Percentiles rank a stretch among this genome's conserved stretches.
These are phyloP conservation scores for Hydropsyche tenuis DNA, from an alignment of 1,140 invertebrate genomes.

Conservation along the genomic window DNA sequence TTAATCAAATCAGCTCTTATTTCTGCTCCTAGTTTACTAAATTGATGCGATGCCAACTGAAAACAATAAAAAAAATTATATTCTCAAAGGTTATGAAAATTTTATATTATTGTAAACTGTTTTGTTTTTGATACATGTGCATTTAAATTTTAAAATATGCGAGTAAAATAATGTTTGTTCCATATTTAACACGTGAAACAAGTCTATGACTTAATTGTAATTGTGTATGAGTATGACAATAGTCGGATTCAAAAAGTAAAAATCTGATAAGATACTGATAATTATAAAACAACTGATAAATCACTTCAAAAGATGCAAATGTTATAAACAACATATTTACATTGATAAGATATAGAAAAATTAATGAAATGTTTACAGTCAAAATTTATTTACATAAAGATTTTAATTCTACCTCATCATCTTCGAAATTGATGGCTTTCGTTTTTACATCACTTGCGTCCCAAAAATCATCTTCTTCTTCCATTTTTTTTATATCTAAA, in stretches of 20 bases:
- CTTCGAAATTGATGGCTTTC: slow-evolving; percentile 45
- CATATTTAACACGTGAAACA: too few relatives aligned
- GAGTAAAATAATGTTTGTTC: too few relatives aligned
- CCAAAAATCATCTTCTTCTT: slow-evolving; percentile 48
- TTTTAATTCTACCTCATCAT: slow-evolving; percentile 44
- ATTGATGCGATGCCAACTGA: slow-evolving; percentile 43
- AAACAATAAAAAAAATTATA: background rate
- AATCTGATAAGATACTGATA: slow-evolving; percentile 10
- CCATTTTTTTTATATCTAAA: background rate
- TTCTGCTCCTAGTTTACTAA: slow-evolving; percentile 46
- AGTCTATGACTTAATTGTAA: too few relatives aligned
- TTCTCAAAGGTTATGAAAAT: too few relatives aligned
- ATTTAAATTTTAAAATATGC: too few relatives aligned
- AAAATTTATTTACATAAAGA: too few relatives aligned
- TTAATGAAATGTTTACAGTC: background rate
- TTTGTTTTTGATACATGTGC: too few relatives aligned
- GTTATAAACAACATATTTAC: background rate
- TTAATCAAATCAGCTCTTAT: slow-evolving; percentile 44
- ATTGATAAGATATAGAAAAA: background rate
- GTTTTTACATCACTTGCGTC: slow-evolving; percentile 44
- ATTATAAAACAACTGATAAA: slow-evolving; percentile 4
- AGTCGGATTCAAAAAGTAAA: too few relatives aligned
- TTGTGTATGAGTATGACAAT: too few relatives aligned
- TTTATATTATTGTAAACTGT: too few relatives aligned
- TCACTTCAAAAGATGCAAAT: background rate